These are phyloP conservation scores for Nesogale talazaci DNA, from an alignment of 2,113 vertebrate genomes.

Conservation along the genomic window DNA sequence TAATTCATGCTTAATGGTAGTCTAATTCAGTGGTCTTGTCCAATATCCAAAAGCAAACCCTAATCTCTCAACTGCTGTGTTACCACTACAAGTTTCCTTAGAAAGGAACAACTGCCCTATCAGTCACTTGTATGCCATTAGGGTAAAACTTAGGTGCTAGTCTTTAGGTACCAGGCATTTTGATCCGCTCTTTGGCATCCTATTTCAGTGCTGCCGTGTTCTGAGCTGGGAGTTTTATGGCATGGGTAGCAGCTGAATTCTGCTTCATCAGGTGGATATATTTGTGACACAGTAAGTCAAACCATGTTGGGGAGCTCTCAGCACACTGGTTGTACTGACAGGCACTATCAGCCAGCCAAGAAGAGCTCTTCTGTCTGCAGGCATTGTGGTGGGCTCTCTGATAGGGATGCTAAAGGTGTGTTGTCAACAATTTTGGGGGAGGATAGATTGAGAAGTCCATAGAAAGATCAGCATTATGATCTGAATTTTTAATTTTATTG, in stretches of 20 bases:
- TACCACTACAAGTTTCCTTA: constrained; percentile 7
- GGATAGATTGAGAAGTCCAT: no score
- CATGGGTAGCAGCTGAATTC: neutral
- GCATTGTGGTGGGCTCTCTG: neutral
- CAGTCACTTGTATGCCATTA: constrained; percentile 42
- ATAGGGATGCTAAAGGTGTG: neutral
- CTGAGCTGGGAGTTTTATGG: neutral
- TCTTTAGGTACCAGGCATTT: constrained; percentile 11
- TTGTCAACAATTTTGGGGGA: neutral
- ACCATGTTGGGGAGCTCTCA: neutral
- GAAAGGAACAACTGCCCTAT: neutral
- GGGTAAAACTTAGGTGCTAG: neutral
- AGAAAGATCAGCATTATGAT: neutral
- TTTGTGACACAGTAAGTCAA: neutral
- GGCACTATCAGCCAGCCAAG: neutral
- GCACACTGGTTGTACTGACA: neutral
- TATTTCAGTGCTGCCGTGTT: neutral
- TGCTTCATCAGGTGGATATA: constrained; percentile 2
- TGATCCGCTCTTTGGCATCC: neutral
- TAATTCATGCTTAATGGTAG: neutral
- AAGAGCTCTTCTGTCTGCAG: neutral
- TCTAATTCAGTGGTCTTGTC: constrained; percentile 37
- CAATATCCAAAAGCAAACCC: neutral
- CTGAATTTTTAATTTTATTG: constrained; percentile 31
- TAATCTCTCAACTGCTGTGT: constrained; percentile 10